Base-by-base conservation (phyloP, 2,113 vertebrate species). In the Antechinus stuartii region DNA sequence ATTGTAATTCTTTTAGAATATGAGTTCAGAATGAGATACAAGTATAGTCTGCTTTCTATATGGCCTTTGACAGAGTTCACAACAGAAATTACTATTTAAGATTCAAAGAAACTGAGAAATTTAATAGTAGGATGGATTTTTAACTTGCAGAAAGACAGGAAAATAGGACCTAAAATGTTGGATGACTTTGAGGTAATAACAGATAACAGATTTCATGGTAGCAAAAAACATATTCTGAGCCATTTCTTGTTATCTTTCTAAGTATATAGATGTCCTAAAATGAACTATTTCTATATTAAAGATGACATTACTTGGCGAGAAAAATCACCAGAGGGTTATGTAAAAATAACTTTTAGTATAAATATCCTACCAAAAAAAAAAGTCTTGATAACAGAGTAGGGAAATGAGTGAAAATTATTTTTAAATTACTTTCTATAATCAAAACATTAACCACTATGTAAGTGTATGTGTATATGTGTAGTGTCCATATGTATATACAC, bases 1-100 rank as follows among this genome's bases (percentile, higher is more conserved):
- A 89, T 52, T 97, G 76, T 96, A 94, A 97, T 95, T 96, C 56
- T 96, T 97, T 95, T 89, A 97, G 89, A 25, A 12, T 90, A 92
- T 95, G 95, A 92, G 30, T 90, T 93, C 90, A 95, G 3, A 93
- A 46, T 35, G 89, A 96, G 50, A 90, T 89, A 95, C 89, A 96
- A 94, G 10, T 30, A 54, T 68, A 95, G 54, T 96, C 91, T 54
- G 16, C 93, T 92, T 94, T 95, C 95, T 93, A 54, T 92, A 96
- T 96, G 97, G n/a, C 53, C 52, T 47, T 42, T 96, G 92, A 96
- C 95, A 97, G 54, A 90, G 6, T 94, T 92, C 27, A 92, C 94
- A 26, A 96, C 61, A 92, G 42, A 95, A 97, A 93, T 54, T 54
- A 49, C 68, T 93, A 50, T 93, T 2, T 19, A 42, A 49, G 52